Conservation (phyloP, 2,113 vertebrate genomes). For the Scopus umbretta region DNA sequence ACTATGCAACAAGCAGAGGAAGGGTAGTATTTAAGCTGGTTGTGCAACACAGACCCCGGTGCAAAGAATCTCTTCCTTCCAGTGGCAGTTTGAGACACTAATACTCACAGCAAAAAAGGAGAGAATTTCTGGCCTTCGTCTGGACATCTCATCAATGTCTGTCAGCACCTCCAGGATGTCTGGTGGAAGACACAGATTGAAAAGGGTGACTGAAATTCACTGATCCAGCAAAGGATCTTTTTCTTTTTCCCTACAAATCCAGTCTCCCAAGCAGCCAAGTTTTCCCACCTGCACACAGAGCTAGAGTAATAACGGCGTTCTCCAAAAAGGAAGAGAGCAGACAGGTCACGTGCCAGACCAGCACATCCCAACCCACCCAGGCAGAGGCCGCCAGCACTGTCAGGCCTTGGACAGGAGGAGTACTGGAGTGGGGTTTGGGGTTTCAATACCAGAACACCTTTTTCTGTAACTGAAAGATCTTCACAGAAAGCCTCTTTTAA, state of each 20-base stretch:
- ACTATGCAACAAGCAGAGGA: not conserved
- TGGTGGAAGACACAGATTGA: conserved; percentile 42
- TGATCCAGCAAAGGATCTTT: not conserved
- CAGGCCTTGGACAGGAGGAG: not conserved
- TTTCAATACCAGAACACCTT: not conserved
- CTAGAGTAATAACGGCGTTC: not conserved
- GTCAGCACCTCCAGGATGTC: conserved; percentile 92
- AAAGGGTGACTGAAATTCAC: not conserved
- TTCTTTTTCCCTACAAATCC: not conserved
- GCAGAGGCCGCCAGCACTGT: not conserved
- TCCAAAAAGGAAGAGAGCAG: not conserved
- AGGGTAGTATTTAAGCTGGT: not conserved
- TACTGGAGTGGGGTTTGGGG: not conserved
- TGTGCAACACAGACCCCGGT: not conserved
- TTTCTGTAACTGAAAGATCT: not conserved
- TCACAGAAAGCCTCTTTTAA: not conserved
- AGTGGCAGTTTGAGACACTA: not conserved
- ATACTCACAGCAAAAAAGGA: conserved; percentile 90
- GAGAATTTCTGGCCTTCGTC: conserved; percentile 92
- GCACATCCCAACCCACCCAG: not conserved
- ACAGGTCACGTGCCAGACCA: not conserved
- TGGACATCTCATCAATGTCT: conserved; percentile 96
- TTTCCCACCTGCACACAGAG: not conserved
- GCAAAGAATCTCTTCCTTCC: not conserved
- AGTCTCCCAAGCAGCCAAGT: not conserved